Evolutionary conservation across 2,113 vertebrate genomes (phyloP).

Genomic region (Thamnaconus septentrionalis): DNA sequence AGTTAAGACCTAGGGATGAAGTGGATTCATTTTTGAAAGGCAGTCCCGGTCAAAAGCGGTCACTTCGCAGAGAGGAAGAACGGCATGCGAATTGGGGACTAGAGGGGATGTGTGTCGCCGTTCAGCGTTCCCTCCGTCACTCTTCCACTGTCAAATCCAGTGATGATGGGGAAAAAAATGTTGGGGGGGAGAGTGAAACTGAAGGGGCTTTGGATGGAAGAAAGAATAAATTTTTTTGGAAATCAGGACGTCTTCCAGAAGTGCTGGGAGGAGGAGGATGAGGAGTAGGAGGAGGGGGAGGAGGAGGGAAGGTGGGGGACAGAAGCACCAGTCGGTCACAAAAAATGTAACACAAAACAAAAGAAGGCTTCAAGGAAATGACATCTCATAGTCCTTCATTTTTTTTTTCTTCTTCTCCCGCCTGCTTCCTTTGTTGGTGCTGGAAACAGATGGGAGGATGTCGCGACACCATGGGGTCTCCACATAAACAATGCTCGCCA

Average conservation of each 20-base stretch:
- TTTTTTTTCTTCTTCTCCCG: slow-evolving; percentile 1
- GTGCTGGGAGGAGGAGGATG: slow-evolving; percentile 38
- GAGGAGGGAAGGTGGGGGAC: slow-evolving; percentile 20
- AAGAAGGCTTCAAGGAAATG: slow-evolving; percentile 69
- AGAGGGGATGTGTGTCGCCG: slow-evolving; percentile 30
- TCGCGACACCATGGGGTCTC: slow-evolving; percentile 83
- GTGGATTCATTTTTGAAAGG: slow-evolving; percentile 58
- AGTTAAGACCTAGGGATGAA: slow-evolving; percentile 74
- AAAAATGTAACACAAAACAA: slow-evolving; percentile 59
- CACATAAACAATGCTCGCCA: slow-evolving; percentile 69
- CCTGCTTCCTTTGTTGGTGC: slow-evolving; percentile 68
- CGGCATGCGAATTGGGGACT: slow-evolving; percentile 29
- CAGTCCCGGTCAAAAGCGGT: slow-evolving; percentile 78
- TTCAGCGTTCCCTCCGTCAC: slow-evolving; percentile 47
- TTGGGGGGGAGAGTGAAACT: slow-evolving; percentile 8
- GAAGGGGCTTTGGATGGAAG: slow-evolving; percentile 29
- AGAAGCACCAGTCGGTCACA: slow-evolving; percentile 67
- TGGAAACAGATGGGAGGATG: slow-evolving; percentile 74
- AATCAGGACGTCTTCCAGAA: slow-evolving; percentile 44
- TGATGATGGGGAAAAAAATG: slow-evolving; percentile 8
- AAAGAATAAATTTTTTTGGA: slow-evolving; percentile 28
- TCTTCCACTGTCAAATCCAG: slow-evolving; percentile 53
- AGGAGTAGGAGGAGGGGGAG: slow-evolving; percentile 20
- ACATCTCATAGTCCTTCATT: slow-evolving; percentile 79
- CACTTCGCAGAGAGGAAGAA: slow-evolving; percentile 53